Conservation (phyloP, 2,797 vertebrate genomes). For the Eulemur mongoz region DNA sequence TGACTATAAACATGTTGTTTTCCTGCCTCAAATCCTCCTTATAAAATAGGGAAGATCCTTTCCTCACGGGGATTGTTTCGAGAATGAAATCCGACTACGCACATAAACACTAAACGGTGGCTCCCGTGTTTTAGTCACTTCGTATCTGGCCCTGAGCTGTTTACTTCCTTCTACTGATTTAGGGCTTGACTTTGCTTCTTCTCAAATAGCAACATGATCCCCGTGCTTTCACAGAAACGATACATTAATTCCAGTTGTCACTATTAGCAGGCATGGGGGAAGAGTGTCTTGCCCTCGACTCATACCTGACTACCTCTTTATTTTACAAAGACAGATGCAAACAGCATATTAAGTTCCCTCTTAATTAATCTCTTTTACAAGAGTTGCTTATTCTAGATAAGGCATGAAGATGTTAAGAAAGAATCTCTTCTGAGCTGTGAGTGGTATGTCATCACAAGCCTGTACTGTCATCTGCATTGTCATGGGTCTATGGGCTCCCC, state of each 20-base stretch:
- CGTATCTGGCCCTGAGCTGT: background rate
- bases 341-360: background rate
- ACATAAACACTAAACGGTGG: background rate
- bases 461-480: background rate
- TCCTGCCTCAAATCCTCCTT: background rate
- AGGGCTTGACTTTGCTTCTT: background rate
- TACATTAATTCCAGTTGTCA: background rate
- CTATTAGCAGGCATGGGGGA: background rate
- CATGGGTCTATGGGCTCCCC: background rate
- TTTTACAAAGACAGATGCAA: background rate
- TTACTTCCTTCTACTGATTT: background rate
- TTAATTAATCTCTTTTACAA: background rate
- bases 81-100: background rate
- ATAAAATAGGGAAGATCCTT: background rate
- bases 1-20: background rate
- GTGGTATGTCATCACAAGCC: background rate
- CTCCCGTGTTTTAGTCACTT: too few relatives aligned
- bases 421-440: background rate
- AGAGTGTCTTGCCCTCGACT: background rate
- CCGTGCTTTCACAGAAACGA: background rate
- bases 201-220: background rate
- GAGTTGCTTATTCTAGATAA: background rate
- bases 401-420: background rate
- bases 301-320: background rate
- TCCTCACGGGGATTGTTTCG: rapidly evolving